A percentile compares a stretch with the other conserved stretches of the same genome.
phyloP scores from a whole-genome alignment of 92 coral and sea anemone genomes.

The Montipora capitata region DNA sequence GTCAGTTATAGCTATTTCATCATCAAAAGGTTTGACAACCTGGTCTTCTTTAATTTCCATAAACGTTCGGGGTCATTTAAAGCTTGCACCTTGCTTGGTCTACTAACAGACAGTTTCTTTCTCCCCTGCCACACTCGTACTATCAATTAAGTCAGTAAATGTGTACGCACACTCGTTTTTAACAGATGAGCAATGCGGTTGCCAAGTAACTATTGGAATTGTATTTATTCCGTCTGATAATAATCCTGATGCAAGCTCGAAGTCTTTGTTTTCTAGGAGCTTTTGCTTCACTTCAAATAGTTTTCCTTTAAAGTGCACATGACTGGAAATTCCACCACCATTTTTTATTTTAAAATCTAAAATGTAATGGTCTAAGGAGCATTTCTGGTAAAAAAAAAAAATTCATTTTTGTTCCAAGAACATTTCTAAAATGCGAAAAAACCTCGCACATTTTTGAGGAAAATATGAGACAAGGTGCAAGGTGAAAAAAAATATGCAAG shows the following conservation, averaged over 20 bases:
- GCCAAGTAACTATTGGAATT: slow-evolving; percentile 54
- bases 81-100: slow-evolving; percentile 42
- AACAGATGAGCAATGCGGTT: slow-evolving; percentile 59
- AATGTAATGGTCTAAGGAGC: no score
- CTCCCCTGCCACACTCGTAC: slow-evolving; percentile 71
- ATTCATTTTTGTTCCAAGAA: no score
- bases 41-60: slow-evolving; percentile 42
- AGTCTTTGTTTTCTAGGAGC: slow-evolving; percentile 5
- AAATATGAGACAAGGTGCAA: no score
- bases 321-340: no score
- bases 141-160: slow-evolving; percentile 43
- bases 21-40: slow-evolving; percentile 42
- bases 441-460: no score
- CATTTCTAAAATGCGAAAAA: no score
- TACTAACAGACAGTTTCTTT: slow-evolving; percentile 59
- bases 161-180: slow-evolving; percentile 35
- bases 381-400: no score
- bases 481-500: no score
- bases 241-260: slow-evolving; percentile 53
- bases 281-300: neutral
- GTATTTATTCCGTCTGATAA: slow-evolving; percentile 52
- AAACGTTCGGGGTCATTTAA: slow-evolving; percentile 27
- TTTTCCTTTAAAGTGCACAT: slow-evolving; percentile 13
- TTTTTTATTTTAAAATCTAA: no score
- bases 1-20: slow-evolving; percentile 46